Base-by-base conservation (phyloP, 2,797 vertebrate genomes). In the Nothura maculosa region DNA sequence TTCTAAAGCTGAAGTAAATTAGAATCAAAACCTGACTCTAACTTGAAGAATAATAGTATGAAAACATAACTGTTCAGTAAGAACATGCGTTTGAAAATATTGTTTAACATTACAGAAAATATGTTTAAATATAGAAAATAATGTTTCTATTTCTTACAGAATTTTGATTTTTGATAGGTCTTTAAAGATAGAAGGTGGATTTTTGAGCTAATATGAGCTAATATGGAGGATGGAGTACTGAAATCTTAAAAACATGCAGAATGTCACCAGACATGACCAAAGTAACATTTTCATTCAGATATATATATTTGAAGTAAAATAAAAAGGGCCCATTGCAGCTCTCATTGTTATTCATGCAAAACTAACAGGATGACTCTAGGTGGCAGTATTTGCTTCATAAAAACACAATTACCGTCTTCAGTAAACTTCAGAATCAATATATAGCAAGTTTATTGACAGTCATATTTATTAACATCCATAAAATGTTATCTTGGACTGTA, bases 341-440 rank as follows among this genome's bases (percentile, higher is more conserved):
- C 43, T 52, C 40, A 28, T 48, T 75, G 22, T 40, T 79, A 18
- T 55, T 78, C 28, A 6, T 69, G 79, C 36, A 82, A 34, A 88
- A 67, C 67, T 84, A 66, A 38, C 28, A 57, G 54, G 17, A 55
- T 85, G 72, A 64, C 95, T 91, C 91, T 32, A 96, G 96, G 47
- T 96, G 96, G 94, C 91, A 95, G 70, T 79, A 69, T 95, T 68
- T 93, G 27, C 61, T 48, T 75, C 87, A 48, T 20, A 42, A 85
- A 75, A 82, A 6, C 20, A 64, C 19, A 83, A 62, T 25, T n/a
- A 17, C 5, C 20, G 72, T 24, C 20, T 85, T 80, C 50, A 36
- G 24, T 34, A 55, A 34, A 12, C 11, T 42, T 25, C 48, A 66
- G 66, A 86, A 42, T 2, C 0, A 0, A 48, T 10, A 55, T 76